phyloP scores from a whole-genome alignment of 1,140 invertebrate species.

The Zaprionus tsacasi region DNA sequence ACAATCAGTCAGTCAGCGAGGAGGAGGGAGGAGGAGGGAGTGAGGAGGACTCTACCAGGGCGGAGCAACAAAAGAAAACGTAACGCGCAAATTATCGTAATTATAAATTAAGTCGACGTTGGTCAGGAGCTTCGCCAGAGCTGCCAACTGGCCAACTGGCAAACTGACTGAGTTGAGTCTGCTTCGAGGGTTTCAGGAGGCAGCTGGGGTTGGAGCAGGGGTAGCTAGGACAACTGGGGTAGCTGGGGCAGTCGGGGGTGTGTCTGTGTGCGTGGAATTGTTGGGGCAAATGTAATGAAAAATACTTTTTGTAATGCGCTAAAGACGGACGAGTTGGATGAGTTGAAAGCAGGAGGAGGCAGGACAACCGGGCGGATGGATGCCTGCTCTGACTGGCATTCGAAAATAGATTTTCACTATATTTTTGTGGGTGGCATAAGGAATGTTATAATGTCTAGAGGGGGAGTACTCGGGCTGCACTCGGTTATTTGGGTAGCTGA shows the following conservation, averaged over 20 bases:
- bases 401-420: slow-evolving; percentile 80
- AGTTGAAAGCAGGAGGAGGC: background rate
- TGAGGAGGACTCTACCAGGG: background rate
- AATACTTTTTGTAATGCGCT: slow-evolving; percentile 66
- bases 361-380: background rate
- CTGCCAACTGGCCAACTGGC: slow-evolving; percentile 21
- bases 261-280: slow-evolving; percentile 44
- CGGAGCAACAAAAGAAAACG: slow-evolving; percentile 77
- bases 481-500: slow-evolving; percentile 14
- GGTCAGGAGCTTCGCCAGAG: slow-evolving; percentile 39
- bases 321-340: slow-evolving; percentile 9
- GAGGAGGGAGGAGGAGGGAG: background rate
- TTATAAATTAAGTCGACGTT: slow-evolving; percentile 82
- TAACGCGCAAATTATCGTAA: slow-evolving; percentile 82
- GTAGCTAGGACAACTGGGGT: background rate
- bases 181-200: background rate
- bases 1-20: background rate
- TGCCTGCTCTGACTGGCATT: slow-evolving; percentile 58
- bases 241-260: background rate
- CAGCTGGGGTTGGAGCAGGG: background rate
- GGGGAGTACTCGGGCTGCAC: background rate
- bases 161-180: background rate
- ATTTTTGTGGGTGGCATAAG: slow-evolving; percentile 42
- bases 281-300: slow-evolving; percentile 72
- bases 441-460: slow-evolving; percentile 27